Evolutionary conservation across 1,140 invertebrate species (phyloP), one percentile per base, ranked within the genome.

Genomic region (Antheraea mylitta): DNA sequence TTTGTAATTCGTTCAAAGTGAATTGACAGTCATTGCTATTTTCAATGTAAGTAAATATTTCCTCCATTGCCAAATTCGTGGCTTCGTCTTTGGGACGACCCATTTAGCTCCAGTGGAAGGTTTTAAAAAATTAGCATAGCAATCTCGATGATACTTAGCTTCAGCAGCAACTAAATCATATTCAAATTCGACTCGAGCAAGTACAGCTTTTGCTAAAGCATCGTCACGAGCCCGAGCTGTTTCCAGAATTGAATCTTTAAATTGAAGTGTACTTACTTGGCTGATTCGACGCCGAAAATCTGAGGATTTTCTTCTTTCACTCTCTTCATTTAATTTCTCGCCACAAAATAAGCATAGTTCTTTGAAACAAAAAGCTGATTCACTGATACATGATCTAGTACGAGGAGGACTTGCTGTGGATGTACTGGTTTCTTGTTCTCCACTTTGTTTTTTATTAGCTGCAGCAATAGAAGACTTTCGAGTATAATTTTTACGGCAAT

Each of bases 1-100:
- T 36, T 72, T 75, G 64, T 65, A 82, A 69, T 74, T 82, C 80
- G 13, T 79, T 38, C 37, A 38, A 38, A 38, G 37, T 38, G 13
- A 48, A 48, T 13, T 48, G 45, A 13, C 7, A 48, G 11, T 80
- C 80, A 64, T 74, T 75, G 79, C 83, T 76, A 81, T 85, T 82
- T 80, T 85, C 82, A 72, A 83, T 82, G 67, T 82, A 85, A 78
- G 48, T 61, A 75, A 82, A 83, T 77, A 85, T 83, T 66, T 82
- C 70, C 61, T 78, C 68, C 79, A 83, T 86, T 75, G 78, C 82
- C 9, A 79, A 38, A 73, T n/a, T n/a, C n/a, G 75, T 77, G 68
- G 80, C 75, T 77, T 80, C 73, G 80, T 79, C 68, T 77, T 83
- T 73, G 79, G 77, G 73, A 64, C 74, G 70, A 73, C 72, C 53